Base-by-base conservation (phyloP, 1,140 invertebrate genomes). In the Rhagoletis zephyria region DNA sequence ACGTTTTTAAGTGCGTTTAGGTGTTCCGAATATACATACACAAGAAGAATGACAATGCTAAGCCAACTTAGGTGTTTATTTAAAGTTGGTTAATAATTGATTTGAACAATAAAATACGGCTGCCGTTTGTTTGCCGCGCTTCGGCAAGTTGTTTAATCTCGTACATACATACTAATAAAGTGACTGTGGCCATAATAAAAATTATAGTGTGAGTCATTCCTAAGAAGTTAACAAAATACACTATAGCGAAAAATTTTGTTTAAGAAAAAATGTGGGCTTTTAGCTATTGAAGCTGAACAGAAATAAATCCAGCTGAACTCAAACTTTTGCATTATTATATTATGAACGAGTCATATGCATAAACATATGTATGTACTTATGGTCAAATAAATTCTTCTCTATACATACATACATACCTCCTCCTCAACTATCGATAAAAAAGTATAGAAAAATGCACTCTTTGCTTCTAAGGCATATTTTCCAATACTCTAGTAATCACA, bases 1-100 rank as follows among this genome's bases (percentile, higher is more conserved):
- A 86, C 85, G 63, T 65, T 86, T 86, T 86, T 65, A 65, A 65
- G 85, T 65, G 85, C 85, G 59, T 86, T 86, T 86, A 65, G 42
- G 12, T 86, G 85, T 86, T 86, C 59, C 30, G 45, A 14, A 81
- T 85, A 85, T 19, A 51, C 45, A 48, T 30, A 30, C 30, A 86
- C 19, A 30, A 64, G 59, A 0, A 63, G 14, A 40, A 5, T 19
- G 45, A 60, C 85, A 63, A 48, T 40, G 85, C 40, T 61, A 59
- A 86, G 51, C 51, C 59, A 86, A 65, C 85, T 48, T 16, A 30
- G n/a, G 19, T 61, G 85, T 86, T 86, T 63, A 81, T 12, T 86
- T 86, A 19, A 65, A 63, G 85, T 61, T 65, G 63, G 85, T 61
- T 63, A 63, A 86, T 65, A 65, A 86, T 86, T 63, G 63, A 86